phyloP scores from a whole-genome alignment of 35 echinoderm and acorn worm genomes.

The Ptychodera flava region DNA sequence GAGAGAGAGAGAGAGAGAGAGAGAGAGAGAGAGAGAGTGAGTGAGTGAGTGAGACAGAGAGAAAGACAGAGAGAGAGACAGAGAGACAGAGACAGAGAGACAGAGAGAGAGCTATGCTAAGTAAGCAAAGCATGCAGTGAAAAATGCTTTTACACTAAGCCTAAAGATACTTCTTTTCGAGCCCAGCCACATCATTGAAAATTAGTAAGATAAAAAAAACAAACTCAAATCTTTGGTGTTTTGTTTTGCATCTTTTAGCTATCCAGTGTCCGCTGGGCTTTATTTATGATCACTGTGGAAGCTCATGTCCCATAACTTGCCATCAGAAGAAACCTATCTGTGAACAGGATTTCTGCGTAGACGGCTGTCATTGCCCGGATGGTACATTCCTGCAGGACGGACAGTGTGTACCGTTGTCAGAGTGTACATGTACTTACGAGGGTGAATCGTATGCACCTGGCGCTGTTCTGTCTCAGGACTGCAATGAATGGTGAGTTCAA shows the following conservation, averaged over 20 bases:
- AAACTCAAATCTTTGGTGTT: too few species aligned
- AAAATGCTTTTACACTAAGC: too few species aligned
- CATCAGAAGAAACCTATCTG: constrained; percentile 44
- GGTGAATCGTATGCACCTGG: constrained; percentile 41
- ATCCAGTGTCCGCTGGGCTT: constrained; percentile 47
- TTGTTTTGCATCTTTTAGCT: constrained; percentile 19
- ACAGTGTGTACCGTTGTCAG: constrained; percentile 28
- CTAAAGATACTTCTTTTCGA: too few species aligned
- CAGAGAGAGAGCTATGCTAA: too few species aligned
- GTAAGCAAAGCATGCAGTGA: too few species aligned
- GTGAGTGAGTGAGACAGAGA: too few species aligned
- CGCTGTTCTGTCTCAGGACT: constrained; percentile 29
- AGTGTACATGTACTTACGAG: constrained; percentile 58
- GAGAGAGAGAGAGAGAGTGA: too few species aligned
- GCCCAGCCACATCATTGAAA: too few species aligned
- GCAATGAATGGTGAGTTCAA: constrained; percentile 48
- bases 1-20: too few species aligned
- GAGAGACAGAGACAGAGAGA: too few species aligned
- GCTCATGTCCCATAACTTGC: constrained; percentile 68
- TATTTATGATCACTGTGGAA: constrained; percentile 73
- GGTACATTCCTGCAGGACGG: constrained; percentile 50
- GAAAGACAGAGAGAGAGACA: too few species aligned
- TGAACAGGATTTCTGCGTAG: constrained; percentile 33
- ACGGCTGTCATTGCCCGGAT: constrained; percentile 64
- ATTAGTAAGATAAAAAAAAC: too few species aligned